These are phyloP conservation scores for Etia nguti DNA, from an alignment of 2,113 vertebrate genomes.

Conservation along the genomic window DNA sequence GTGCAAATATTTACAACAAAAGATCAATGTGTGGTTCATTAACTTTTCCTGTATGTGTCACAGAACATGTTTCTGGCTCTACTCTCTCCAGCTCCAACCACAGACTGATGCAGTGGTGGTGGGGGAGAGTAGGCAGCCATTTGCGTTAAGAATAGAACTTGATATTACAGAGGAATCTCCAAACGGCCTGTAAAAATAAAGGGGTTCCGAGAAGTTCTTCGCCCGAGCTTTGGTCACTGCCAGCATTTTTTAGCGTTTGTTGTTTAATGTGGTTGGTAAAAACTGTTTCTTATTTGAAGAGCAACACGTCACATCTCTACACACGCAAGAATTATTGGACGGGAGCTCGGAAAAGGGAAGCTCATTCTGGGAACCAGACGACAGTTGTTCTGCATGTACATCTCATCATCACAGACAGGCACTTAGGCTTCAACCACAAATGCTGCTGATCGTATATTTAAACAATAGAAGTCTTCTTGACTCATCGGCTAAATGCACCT, in stretches of 20 bases:
- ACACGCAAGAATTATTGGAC: slow-evolving; percentile 60
- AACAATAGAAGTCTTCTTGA: neutral
- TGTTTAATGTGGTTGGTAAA: slow-evolving; percentile 67
- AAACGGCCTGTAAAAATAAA: slow-evolving; percentile 67
- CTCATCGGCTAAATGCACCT: neutral
- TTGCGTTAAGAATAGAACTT: slow-evolving; percentile 69
- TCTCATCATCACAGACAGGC: slow-evolving; percentile 4
- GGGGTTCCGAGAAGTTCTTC: slow-evolving; percentile 68
- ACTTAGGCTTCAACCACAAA: slow-evolving; percentile 14
- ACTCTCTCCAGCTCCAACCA: slow-evolving; percentile 22
- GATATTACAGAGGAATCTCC: slow-evolving; percentile 68
- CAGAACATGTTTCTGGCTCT: slow-evolving; percentile 41
- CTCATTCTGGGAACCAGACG: slow-evolving; percentile 44
- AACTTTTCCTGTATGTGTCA: slow-evolving; percentile 57
- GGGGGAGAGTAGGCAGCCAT: slow-evolving; percentile 22
- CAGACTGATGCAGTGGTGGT: slow-evolving; percentile 13
- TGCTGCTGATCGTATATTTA: slow-evolving; percentile 17
- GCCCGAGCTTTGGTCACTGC: slow-evolving; percentile 34
- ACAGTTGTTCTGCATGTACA: slow-evolving; percentile 19
- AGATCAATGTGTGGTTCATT: slow-evolving; percentile 52
- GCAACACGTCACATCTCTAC: slow-evolving; percentile 53
- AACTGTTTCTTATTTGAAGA: slow-evolving; percentile 60
- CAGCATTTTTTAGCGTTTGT: slow-evolving; percentile 44
- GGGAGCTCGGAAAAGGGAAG: slow-evolving; percentile 53
- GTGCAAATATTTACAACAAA: slow-evolving; percentile 45